A percentile compares a stretch with the other conserved stretches of the same genome.
These are phyloP conservation scores for Tonatia bakeri DNA, from an alignment of 2,113 vertebrate genomes.

Conservation along the genomic window DNA sequence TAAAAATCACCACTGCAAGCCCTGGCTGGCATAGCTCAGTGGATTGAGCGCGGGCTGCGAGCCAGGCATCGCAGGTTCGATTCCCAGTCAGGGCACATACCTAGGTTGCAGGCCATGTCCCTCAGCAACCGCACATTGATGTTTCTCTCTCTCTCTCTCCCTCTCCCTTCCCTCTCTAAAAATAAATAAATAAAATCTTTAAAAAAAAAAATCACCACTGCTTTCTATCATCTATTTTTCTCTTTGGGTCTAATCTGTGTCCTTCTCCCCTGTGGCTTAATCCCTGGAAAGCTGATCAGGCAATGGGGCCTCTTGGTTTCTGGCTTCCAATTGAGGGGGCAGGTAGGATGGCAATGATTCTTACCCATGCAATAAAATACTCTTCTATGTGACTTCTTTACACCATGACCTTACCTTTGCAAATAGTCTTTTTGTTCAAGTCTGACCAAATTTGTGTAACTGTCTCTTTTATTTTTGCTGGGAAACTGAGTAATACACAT, in stretches of 20 bases:
- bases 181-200: too few relatives aligned
- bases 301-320: background rate
- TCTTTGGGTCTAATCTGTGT: background rate
- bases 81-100: too few relatives aligned
- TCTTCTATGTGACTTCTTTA: background rate
- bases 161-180: too few relatives aligned
- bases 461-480: conserved; percentile 16
- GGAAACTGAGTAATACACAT: conserved; percentile 23
- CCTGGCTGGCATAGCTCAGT: too few relatives aligned
- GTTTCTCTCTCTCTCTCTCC: too few relatives aligned
- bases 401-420: background rate
- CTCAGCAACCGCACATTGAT: too few relatives aligned
- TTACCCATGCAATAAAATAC: background rate
- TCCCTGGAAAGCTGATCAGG: background rate
- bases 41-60: too few relatives aligned
- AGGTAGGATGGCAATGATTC: background rate
- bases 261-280: background rate
- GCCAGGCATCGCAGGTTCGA: too few relatives aligned
- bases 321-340: background rate
- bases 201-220: background rate
- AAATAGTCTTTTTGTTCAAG: conserved; percentile 16
- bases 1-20: background rate
- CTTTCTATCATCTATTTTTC: background rate
- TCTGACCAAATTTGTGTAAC: conserved; percentile 23
- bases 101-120: too few relatives aligned